phyloP scores from a whole-genome alignment of 1,140 invertebrate genomes.

The Fopius arisanus region DNA sequence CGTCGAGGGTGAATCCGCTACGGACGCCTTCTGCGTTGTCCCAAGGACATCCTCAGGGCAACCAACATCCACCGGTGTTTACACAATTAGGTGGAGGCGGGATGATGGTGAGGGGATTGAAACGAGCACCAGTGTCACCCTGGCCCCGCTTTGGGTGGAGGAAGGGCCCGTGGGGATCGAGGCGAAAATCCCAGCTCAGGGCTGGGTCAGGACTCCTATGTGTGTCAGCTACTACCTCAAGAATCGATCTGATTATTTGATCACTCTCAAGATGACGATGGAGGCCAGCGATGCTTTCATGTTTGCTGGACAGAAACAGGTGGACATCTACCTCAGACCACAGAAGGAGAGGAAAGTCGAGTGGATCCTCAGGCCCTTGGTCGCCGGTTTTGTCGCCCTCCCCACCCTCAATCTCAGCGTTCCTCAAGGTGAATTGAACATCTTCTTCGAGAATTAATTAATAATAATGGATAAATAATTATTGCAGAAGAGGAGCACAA shows the following conservation, averaged over 20 bases:
- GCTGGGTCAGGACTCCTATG: conserved; percentile 76
- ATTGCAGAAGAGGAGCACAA: conserved; percentile 58
- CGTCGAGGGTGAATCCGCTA: conserved; percentile 62
- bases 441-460: not conserved
- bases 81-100: conserved; percentile 80
- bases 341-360: conserved; percentile 65
- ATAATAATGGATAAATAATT: too few species aligned
- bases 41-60: conserved; percentile 65
- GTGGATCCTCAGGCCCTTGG: conserved; percentile 70
- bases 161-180: conserved; percentile 77
- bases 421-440: conserved; percentile 43
- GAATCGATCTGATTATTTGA: conserved; percentile 76
- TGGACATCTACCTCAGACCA: conserved; percentile 69
- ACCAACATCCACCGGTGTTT: conserved; percentile 72
- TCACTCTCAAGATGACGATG: conserved; percentile 78
- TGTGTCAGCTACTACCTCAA: conserved; percentile 75
- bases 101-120: conserved; percentile 44
- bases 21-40: conserved; percentile 64
- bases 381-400: conserved; percentile 70
- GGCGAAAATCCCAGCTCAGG: conserved; percentile 76
- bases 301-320: conserved; percentile 89
- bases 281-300: conserved; percentile 88
- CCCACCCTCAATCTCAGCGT: conserved; percentile 66
- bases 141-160: conserved; percentile 70
- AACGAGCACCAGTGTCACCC: conserved; percentile 65